Evolutionary conservation across 2,888 invertebrate genomes (phyloP).

Genomic region (Drosophila mulleri): DNA sequence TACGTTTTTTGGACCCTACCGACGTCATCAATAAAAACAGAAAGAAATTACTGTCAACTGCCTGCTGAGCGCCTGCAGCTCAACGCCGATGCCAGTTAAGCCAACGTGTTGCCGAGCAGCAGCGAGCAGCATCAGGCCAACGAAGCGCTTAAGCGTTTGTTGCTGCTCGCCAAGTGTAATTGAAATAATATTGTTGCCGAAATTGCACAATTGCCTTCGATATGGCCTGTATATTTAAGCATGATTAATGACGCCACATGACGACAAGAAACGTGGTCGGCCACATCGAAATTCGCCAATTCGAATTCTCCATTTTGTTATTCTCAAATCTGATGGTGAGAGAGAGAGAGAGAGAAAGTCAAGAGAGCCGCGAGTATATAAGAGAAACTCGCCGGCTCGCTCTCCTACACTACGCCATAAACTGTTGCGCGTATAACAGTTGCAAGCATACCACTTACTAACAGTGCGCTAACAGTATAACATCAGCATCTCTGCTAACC

Average conservation of each 20-base stretch:
- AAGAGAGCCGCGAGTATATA: constrained; percentile 36
- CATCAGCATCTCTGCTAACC: too few relatives aligned
- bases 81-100: neutral
- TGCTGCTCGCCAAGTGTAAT: constrained; percentile 36
- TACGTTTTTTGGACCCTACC: constrained; percentile 19
- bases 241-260: constrained; percentile 49
- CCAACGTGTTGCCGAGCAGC: constrained; percentile 4
- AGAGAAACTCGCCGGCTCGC: constrained; percentile 12
- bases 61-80: constrained; percentile 15
- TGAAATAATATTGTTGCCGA: constrained; percentile 61
- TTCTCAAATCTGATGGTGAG: constrained; percentile 12
- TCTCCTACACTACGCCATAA: constrained; percentile 39
- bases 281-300: constrained; percentile 20
- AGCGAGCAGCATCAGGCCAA: neutral
- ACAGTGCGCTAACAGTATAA: neutral
- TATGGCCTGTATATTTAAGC: constrained; percentile 54
- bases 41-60: constrained; percentile 5
- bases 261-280: constrained; percentile 32
- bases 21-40: constrained; percentile 20
- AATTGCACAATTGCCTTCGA: constrained; percentile 57
- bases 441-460: neutral
- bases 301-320: constrained; percentile 25
- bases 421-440: constrained; percentile 48
- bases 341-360: neutral
- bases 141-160: constrained; percentile 16